phyloP scores from a whole-genome alignment of 1,140 invertebrate genomes.

The Hermatobates lingyangjiaoensis region DNA sequence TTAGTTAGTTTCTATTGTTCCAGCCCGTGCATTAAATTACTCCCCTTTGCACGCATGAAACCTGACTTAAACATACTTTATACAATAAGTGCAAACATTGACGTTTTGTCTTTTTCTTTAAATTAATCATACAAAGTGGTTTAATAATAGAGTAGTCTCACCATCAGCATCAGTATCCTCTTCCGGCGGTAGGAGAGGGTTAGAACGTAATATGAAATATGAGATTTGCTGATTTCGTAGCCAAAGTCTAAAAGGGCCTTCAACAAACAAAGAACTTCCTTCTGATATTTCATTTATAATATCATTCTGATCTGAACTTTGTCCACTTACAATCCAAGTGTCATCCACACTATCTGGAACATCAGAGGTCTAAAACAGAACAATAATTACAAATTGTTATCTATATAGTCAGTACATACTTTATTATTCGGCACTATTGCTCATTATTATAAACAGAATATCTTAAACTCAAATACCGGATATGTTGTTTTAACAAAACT shows the following conservation, averaged over 20 bases:
- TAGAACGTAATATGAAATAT: constrained; percentile 69
- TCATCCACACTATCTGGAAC: constrained; percentile 61
- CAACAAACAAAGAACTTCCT: constrained; percentile 59
- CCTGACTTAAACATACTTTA: no score
- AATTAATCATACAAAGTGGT: no score
- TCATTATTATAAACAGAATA: background rate
- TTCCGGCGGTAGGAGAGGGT: constrained; percentile 28
- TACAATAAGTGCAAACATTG: no score
- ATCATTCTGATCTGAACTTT: constrained; percentile 54
- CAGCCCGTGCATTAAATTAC: no score
- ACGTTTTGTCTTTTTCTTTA: no score
- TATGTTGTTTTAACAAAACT: background rate
- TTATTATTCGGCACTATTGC: background rate
- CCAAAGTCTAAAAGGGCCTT: constrained; percentile 74
- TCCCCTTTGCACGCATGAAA: no score
- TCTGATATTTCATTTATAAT: constrained; percentile 48
- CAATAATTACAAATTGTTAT: background rate
- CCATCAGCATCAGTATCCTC: constrained; percentile 24
- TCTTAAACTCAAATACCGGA: background rate
- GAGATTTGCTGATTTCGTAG: constrained; percentile 48
- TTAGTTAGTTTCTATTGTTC: no score
- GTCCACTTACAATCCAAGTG: constrained; percentile 86
- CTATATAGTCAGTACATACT: background rate
- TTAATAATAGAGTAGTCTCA: no score
- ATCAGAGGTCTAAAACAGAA: constrained; percentile 34